Conservation (phyloP, 2,113 vertebrate species). For the Hydrolagus affinis region DNA sequence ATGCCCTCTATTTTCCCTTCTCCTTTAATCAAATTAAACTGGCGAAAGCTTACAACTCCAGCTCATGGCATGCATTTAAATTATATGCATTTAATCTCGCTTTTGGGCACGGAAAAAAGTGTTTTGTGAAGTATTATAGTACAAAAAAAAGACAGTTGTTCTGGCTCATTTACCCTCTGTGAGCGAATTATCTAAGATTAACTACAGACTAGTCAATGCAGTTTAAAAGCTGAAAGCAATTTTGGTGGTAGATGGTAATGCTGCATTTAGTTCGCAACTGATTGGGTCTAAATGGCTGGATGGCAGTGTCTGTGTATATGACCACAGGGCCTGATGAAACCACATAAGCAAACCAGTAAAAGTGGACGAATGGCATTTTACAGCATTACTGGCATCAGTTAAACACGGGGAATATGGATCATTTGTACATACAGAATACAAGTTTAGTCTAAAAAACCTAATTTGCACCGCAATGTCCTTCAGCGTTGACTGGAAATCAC, state of each 20-base stretch:
- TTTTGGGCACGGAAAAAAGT: slow-evolving; percentile 86
- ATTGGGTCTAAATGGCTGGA: slow-evolving; percentile 77
- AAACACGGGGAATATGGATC: neutral
- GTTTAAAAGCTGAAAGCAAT: slow-evolving; percentile 82
- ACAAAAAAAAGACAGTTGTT: slow-evolving; percentile 54
- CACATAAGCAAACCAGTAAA: slow-evolving; percentile 68
- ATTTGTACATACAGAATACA: neutral
- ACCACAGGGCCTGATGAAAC: slow-evolving; percentile 75
- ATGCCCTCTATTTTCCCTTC: slow-evolving; percentile 71
- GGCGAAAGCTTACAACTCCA: slow-evolving; percentile 69
- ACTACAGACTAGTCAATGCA: slow-evolving; percentile 79
- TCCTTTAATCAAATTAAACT: slow-evolving; percentile 89
- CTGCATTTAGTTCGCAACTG: slow-evolving; percentile 74
- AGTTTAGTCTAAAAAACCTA: neutral
- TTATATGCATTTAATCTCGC: slow-evolving; percentile 46
- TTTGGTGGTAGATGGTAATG: slow-evolving; percentile 74
- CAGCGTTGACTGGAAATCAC: neutral
- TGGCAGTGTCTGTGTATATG: slow-evolving; percentile 67
- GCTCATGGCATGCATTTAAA: slow-evolving; percentile 62
- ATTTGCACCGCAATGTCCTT: slow-evolving; percentile 3
- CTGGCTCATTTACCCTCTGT: slow-evolving; percentile 77
- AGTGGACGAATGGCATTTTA: slow-evolving; percentile 65
- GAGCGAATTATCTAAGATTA: slow-evolving; percentile 81
- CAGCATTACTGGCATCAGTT: neutral
- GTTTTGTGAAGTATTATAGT: slow-evolving; percentile 74